Base-by-base conservation (phyloP, 1,140 invertebrate genomes). In the Oedothorax gibbosus region DNA sequence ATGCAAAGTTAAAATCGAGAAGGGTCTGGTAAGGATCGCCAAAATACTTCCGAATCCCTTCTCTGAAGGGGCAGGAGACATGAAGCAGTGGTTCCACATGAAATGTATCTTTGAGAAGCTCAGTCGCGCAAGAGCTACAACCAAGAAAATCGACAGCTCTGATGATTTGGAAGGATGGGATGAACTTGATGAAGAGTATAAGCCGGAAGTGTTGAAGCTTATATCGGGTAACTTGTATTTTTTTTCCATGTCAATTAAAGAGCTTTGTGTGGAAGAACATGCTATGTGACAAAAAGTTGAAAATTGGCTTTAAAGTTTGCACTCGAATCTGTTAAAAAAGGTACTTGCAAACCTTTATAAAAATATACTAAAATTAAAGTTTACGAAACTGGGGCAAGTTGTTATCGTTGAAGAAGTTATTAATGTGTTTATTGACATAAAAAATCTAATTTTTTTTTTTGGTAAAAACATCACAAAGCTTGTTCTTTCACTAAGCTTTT, bases 31-130 rank as follows among this genome's bases (percentile, higher is more conserved):
- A 56, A 91, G 95, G 78, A 91, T 97, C 20, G 95, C 93, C 0
- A 92, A 96, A 91, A 88, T 95, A 35, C 92, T 93, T 7, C 88
- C 93, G 0, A 97, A 95, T 91, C 95, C 94, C 2, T 97, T 96
- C 89, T 92, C 93, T 18, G 91, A 92, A 68, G 89, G 89, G 54
- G 94, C 94, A n/a, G 94, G 94, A 9, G 94, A 94, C 87, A 96
- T 97, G 95, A 97, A 96, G 89, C 92, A 92, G 77, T 98, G 95
- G 95, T 93, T 94, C 89, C 96, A 97, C 89, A 89, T 95, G 0
- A 89, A 91, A 68, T 98, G 96, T 88, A 89, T 97, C 1, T 96
- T 97, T 91, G 94, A 95, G 82, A 92, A 92, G 0, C 94, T 97
- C 86, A 90, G 93, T 21, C 93, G 93, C 88, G 96, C 96, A 87